Base-by-base conservation (phyloP, 1,140 invertebrate genomes). In the Melitaea cinxia region DNA sequence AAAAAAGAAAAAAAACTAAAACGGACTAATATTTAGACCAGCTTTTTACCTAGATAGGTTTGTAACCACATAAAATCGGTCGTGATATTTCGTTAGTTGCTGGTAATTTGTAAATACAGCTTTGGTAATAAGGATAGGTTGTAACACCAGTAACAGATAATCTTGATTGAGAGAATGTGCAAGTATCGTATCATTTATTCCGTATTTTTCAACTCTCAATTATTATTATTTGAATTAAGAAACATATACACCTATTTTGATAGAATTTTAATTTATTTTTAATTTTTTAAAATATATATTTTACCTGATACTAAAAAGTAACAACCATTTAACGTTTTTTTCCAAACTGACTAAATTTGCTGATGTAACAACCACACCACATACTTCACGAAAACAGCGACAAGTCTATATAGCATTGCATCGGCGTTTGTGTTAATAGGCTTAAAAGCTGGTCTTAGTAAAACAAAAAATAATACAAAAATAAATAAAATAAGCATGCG, bases 401-500 rank as follows among this genome's bases (percentile, higher is more conserved):
- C 39, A 23, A 17, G 12, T 2, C 10, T 28, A 0, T 23, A 14
- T n/a, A 49, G 62, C 55, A 28, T 59, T 35, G 49, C 49, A 2
- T 45, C 57, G 35, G 55, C 65, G n/a, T 54, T 39, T 56, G 45
- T 65, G 45, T 70, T 61, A 62, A 15, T 72, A 57, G 66, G 70
- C 67, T 68, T 30, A 12, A n/a, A 75, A 77, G 73, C 78, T 78
- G 78, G 77, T 72, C 83, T 83, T 72, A 63, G 68, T 65, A 65
- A 76, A 65, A 42, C 24, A 76, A 78, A 78, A 78, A 30, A 57
- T 68, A 74, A 70, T 75, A 58, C 72, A 78, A 75, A 49, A 62
- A 83, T 77, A 47, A 42, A 17, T 47, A 35, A 26, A 79, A 88
- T 61, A 86, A 91, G 87, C 88, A 91, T 88, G 88, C 85, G 68